Evolutionary conservation across 2,797 vertebrate species (phyloP), one percentile per base, ranked within the genome.

Genomic region (Premnoplex brunnescens): DNA sequence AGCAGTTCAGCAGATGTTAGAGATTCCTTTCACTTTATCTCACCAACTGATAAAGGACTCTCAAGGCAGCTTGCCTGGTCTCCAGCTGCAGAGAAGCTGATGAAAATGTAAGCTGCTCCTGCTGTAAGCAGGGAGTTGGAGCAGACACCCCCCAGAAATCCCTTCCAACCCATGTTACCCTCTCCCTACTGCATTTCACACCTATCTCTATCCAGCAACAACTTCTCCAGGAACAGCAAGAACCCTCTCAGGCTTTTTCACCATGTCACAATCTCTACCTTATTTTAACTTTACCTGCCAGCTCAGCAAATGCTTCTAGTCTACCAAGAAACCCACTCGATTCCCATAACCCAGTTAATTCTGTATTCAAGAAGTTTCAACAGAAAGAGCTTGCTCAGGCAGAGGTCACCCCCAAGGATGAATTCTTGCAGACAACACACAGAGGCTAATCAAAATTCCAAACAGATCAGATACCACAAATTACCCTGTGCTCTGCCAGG

Each of bases 401-500:
- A 84, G 76, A 81, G 69, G 83, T 91, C 62, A 91, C 24, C 34
- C 54, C 41, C 56, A 76, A 18, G n/a, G 62, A 90, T 10, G 54
- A 86, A 88, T 62, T 91, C 81, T 43, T 92, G 54, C 81, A 46
- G 32, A 80, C 64, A 93, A 84, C 52, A 71, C 54, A 71, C 34
- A 74, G 80, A 82, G 22, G 28, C 71, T 80, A 63, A 74, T 64
- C 5, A 66, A 91, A 96, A 91, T 43, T 56, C 44, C 56, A 23
- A 63, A 37, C 6, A 28, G 68, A 66, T 51, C 18, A 60, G 37
- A 72, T 73, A 73, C 72, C 51, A 64, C 7, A 20, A 88, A 98
- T 98, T 97, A 99, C 99, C 96, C 98, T 98, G 97, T 99, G 99
- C 89, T 98, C 98, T 46, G 98, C 95, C 32, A 99, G 98, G 96